These are phyloP conservation scores for Cheilosia vulpina DNA, from an alignment of 2,888 invertebrate species.

Conservation along the genomic window DNA sequence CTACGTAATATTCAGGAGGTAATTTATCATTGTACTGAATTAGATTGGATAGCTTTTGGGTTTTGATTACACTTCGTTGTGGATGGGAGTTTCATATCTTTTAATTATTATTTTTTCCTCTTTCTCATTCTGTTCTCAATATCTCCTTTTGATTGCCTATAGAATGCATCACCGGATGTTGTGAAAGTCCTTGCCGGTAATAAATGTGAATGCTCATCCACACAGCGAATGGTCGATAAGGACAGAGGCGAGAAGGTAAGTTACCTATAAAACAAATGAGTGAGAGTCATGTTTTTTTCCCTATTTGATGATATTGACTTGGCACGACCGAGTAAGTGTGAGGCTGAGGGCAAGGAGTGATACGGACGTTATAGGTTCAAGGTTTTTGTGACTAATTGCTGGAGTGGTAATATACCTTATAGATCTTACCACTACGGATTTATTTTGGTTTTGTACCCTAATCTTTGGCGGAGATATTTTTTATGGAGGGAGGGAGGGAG, in stretches of 20 bases:
- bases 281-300: slow-evolving; percentile 19
- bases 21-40: slow-evolving; percentile 70
- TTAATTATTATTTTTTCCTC: slow-evolving; percentile 41
- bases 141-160: slow-evolving; percentile 77
- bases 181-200: slow-evolving; percentile 94
- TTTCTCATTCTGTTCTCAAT: background rate
- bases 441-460: background rate
- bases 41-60: slow-evolving; percentile 17
- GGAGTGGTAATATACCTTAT: slow-evolving; percentile 3
- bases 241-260: slow-evolving; percentile 92
- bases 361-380: slow-evolving; percentile 46
- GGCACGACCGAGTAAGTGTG: background rate
- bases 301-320: slow-evolving; percentile 35
- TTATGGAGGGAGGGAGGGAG: too few relatives aligned
- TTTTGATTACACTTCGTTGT: slow-evolving; percentile 41
- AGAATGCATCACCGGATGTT: slow-evolving; percentile 94
- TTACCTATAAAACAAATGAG: slow-evolving; percentile 42
- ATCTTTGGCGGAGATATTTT: background rate
- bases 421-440: background rate
- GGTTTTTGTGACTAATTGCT: slow-evolving; percentile 46
- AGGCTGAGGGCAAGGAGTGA: slow-evolving; percentile 15
- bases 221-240: slow-evolving; percentile 90
- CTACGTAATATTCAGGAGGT: slow-evolving; percentile 95
- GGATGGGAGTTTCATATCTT: slow-evolving; percentile 27
- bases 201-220: slow-evolving; percentile 91